A percentile compares a stretch with the other conserved stretches of the same genome.
Conservation (phyloP, 2,113 vertebrate species). For the Formicarius rufipectus region DNA sequence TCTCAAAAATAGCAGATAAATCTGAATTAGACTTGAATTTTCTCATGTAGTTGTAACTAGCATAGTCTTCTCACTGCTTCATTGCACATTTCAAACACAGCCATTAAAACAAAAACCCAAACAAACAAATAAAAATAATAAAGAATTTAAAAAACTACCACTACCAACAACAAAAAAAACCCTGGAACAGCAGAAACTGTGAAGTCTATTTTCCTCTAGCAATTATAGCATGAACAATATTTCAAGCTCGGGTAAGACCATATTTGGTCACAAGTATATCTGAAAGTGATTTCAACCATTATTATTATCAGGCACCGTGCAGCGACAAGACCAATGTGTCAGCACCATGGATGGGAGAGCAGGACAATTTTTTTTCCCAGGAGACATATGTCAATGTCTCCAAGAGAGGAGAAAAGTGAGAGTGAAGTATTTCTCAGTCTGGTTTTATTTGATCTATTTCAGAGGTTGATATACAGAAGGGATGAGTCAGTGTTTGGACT, state of each 20-base stretch:
- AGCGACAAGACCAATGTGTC: constrained; percentile 46
- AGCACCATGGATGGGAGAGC: not conserved
- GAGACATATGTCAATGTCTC: constrained; percentile 59
- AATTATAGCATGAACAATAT: not conserved
- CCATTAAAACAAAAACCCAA: not conserved
- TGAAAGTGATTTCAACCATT: constrained; percentile 26
- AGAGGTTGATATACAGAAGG: constrained; percentile 54
- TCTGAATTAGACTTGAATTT: not conserved
- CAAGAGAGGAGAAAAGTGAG: constrained; percentile 40
- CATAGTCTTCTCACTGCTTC: not conserved
- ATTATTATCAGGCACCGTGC: constrained; percentile 4
- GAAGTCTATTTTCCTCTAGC: not conserved
- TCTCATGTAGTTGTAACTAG: not conserved
- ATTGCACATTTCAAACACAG: not conserved
- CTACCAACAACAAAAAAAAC: not conserved
- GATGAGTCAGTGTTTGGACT: constrained; percentile 53
- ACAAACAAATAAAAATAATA: too few relatives aligned
- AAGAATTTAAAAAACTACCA: not conserved
- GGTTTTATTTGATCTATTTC: constrained; percentile 68
- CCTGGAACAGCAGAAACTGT: not conserved
- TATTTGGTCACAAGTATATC: not conserved
- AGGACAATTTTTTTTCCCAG: constrained; percentile 41
- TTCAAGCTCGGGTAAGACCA: not conserved
- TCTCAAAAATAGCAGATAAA: not conserved
- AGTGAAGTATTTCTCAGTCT: constrained; percentile 65